Evolutionary conservation across 2,888 invertebrate genomes (phyloP), one percentile per base, ranked within the genome.

Genomic region (Lithophane semibrunnea): DNA sequence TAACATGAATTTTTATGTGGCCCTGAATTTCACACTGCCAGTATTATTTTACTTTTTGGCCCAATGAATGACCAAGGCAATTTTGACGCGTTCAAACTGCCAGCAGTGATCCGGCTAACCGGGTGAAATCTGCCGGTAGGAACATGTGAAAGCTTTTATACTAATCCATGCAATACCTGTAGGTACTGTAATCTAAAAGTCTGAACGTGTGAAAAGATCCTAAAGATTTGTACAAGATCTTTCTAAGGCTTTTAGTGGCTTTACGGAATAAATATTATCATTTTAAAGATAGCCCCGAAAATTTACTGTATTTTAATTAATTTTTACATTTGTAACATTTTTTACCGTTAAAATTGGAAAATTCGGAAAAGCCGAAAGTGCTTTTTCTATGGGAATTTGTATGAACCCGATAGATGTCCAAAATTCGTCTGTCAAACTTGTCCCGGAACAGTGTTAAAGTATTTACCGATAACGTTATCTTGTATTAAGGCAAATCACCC

Each of bases 141-240:
- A 54, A 52, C 78, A 13, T 58, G 56, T 58, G 2, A 76, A 78
- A 52, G 67, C 78, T 78, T 67, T 76, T 44, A 76, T 4, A n/a
- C n/a, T 52, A 58, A 78, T 58, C 76, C 49, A 13, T 49, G 21
- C 5, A 56, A 16, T 56, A 1, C 24, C 29, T 21, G 7, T n/a
- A n/a, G n/a, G n/a, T 52, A 52, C 18, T 52, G 7, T 52, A 52
- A 18, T 18, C 18, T 4, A 16, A 1, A 2, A 52, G 52, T 18
- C 18, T 18, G n/a, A 10, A 13, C 21, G 10, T 24, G 37, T 24
- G 21, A 7, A 44, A 52, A 61, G 0, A 1, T 3, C n/a, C 9
- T 61, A 10, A 29, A 44, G 2, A 49, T 76, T 42, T 64, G 44
- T 24, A 16, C 18, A 44, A 65, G 16, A 44, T 65, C 56, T 70